phyloP scores from a whole-genome alignment of 2,888 invertebrate species.

The Polymixis lichenea region DNA sequence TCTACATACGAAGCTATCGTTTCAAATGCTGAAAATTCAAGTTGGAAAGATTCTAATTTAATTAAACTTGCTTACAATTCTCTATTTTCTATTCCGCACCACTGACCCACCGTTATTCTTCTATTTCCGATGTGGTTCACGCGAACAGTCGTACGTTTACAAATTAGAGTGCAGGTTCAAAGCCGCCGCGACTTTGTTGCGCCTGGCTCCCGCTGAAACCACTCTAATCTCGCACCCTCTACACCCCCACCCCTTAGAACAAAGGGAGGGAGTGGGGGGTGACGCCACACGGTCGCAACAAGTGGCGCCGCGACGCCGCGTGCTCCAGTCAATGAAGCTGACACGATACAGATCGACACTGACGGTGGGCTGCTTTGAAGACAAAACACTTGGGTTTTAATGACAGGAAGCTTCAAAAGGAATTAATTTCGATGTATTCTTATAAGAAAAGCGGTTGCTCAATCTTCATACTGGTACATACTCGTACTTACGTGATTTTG shows the following conservation, averaged over 20 bases:
- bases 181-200: conserved; percentile 51
- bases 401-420: not conserved
- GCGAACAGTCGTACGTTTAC: conserved; percentile 36
- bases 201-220: conserved; percentile 48
- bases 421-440: not conserved
- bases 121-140: conserved; percentile 29
- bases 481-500: not conserved
- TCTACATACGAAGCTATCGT: not conserved
- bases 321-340: conserved; percentile 39
- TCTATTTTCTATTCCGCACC: conserved; percentile 20
- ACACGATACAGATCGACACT: conserved; percentile 41
- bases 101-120: conserved; percentile 3
- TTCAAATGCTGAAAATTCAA: not conserved
- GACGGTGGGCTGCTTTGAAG: conserved; percentile 20
- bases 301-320: conserved; percentile 79
- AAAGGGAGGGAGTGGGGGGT: conserved; percentile 1
- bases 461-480: not conserved
- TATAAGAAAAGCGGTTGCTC: not conserved
- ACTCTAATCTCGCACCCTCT: conserved; percentile 57
- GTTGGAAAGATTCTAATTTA: not conserved
- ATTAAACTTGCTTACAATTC: conserved; percentile 20
- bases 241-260: conserved; percentile 8
- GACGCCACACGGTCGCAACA: conserved; percentile 76
- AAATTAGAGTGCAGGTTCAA: conserved; percentile 50
- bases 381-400: conserved; percentile 3